Base-by-base conservation (phyloP, 2,113 vertebrate genomes). In the Tragulus kanchil region DNA sequence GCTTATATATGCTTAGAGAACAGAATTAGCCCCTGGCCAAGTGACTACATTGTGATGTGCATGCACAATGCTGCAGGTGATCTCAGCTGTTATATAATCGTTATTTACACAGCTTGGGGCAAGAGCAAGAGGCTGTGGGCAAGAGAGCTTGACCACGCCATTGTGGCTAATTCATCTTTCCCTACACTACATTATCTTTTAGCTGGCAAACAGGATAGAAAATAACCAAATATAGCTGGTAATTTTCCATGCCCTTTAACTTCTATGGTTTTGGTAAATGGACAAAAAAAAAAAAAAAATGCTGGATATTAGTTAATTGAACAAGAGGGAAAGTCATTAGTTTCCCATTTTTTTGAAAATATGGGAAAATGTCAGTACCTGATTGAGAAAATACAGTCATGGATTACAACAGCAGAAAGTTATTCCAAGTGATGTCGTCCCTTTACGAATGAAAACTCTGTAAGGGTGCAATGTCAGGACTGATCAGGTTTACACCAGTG, bases 271-370 rank as follows among this genome's bases (percentile, higher is more conserved):
- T 93, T 59, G 52, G 1, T 85, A 67, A 96, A 52, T 56, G 77
- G 23, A 78, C 95, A 15, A 45, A 25, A 87, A 59, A 75, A 50
- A 26, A 28, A 13, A 28, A 77, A 77, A 77, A 61, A 52, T 92
- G 8, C 28, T 87, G 5, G 65, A 82, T 90, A 58, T 89, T 58
- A 45, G 19, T 9, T 31, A 78, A 45, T 19, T 56, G 23, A 81
- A 2, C 8, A 75, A 71, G 82, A 56, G 45, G 67, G 21, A 50
- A 28, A 93, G 11, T 59, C 6, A 4, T 28, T 86, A 69, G 45
- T 45, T 97, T 85, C 69, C n/a, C 42, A 4, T 73, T 92, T 87
- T 87, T 93, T 85, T 58, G 17, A 31, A 89, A 89, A 85, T 95
- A 19, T 42, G 42, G 75, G 59, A 69, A 62, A 45, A 82, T 69